Percentiles rank a stretch among this genome's conserved stretches.
Conservation (phyloP, 2,797 vertebrate genomes). For the Heterohyrax brucei region DNA sequence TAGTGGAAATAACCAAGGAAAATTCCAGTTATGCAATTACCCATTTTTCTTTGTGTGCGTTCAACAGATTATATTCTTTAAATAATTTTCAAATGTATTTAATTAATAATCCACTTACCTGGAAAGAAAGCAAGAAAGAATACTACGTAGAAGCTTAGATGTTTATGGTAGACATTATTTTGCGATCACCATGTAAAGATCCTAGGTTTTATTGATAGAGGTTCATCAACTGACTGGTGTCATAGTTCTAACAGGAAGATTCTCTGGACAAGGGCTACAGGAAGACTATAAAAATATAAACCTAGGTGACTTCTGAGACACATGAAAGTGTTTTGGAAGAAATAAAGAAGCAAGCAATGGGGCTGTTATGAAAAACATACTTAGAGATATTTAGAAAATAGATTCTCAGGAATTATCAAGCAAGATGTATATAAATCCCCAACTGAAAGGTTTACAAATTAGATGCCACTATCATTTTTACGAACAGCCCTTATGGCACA, state of each 20-base stretch:
- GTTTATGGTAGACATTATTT: neutral
- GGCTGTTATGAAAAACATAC: neutral
- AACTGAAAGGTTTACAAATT: conserved; percentile 35
- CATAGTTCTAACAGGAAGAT: conserved; percentile 13
- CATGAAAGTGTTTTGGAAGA: conserved; percentile 22
- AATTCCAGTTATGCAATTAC: neutral
- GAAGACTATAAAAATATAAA: neutral
- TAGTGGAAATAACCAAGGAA: conserved; percentile 38
- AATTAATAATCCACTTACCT: conserved; percentile 37
- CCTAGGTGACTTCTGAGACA: neutral
- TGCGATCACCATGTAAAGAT: neutral
- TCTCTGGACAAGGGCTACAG: neutral
- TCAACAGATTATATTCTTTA: conserved; percentile 7
- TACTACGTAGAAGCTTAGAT: neutral
- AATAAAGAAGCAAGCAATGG: neutral
- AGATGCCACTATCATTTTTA: neutral
- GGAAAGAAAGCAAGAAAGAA: conserved; percentile 56
- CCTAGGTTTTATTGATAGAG: neutral
- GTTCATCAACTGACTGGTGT: neutral
- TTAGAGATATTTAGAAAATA: conserved; percentile 35
- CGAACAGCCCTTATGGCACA: too few species aligned
- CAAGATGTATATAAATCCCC: neutral
- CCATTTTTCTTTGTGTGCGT: neutral
- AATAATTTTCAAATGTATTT: neutral
- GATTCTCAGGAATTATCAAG: neutral